Evolutionary conservation across 2,113 vertebrate genomes (phyloP).

Genomic region (Mola mola): DNA sequence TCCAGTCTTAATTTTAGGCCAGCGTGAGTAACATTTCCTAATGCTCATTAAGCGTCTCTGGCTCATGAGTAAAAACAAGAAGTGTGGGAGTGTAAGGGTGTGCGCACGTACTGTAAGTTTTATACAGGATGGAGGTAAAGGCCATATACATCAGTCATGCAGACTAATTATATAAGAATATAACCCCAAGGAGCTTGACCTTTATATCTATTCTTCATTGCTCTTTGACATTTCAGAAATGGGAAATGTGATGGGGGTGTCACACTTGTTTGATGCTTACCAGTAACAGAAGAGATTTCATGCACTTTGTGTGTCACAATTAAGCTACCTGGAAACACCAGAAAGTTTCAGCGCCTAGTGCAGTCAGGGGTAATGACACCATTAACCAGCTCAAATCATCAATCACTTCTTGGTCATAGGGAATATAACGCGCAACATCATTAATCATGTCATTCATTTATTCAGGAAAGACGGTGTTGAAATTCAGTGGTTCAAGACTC

Average conservation of each 20-base stretch:
- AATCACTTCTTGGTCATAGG: no score
- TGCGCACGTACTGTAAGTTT: slow-evolving; percentile 17
- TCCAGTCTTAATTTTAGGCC: slow-evolving; percentile 52
- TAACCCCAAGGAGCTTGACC: slow-evolving; percentile 61
- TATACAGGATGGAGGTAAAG: slow-evolving; percentile 49
- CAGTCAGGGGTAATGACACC: no score
- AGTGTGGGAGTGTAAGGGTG: slow-evolving; percentile 44
- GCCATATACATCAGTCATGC: slow-evolving; percentile 69
- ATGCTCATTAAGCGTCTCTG: slow-evolving; percentile 42
- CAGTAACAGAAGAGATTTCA: slow-evolving; percentile 25
- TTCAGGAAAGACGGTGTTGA: no score
- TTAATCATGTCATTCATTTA: no score
- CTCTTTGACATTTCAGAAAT: slow-evolving; percentile 73
- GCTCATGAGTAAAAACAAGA: slow-evolving; percentile 49
- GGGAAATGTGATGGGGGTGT: slow-evolving; percentile 46
- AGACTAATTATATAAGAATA: slow-evolving; percentile 54
- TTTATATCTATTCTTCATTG: slow-evolving; percentile 57
- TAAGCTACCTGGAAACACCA: slow-evolving; percentile 1
- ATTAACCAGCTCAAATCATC: no score
- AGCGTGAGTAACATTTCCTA: slow-evolving; percentile 60
- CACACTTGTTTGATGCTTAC: slow-evolving; percentile 47
- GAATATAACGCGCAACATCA: no score
- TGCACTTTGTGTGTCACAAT: slow-evolving; percentile 11
- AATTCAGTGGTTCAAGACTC: no score
- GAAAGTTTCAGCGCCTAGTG: neutral